Evolutionary conservation across 2,797 vertebrate genomes (phyloP).

Genomic region (Hapalemur alaotrensis): DNA sequence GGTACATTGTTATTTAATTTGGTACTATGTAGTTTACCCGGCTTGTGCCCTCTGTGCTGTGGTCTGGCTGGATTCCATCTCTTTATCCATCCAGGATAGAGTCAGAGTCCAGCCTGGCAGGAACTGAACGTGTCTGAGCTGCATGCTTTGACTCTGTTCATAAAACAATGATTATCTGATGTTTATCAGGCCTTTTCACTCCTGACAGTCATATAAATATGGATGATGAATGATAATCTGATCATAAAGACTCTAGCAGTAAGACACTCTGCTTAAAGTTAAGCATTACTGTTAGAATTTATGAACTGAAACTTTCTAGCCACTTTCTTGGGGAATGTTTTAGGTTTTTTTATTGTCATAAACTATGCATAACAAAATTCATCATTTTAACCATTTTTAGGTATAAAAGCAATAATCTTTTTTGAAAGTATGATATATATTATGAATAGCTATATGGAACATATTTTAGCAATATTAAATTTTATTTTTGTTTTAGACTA

Average conservation of each 20-base stretch:
- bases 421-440: background rate
- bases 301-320: slow-evolving; percentile 32
- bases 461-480: background rate
- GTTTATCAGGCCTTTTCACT: background rate
- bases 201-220: background rate
- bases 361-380: background rate
- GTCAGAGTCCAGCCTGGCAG: background rate
- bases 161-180: background rate
- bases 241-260: background rate
- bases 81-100: background rate
- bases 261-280: background rate
- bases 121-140: background rate
- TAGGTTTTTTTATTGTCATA: background rate
- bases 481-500: slow-evolving; percentile 86
- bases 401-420: background rate
- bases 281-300: slow-evolving; percentile 33
- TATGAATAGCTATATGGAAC: background rate
- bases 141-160: background rate
- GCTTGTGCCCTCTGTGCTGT: background rate
- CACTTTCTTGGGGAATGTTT: slow-evolving; percentile 9
- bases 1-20: background rate
- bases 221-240: background rate
- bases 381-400: slow-evolving; percentile 28
- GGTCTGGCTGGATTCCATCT: background rate
- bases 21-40: background rate